Evolutionary conservation across 1,140 invertebrate genomes (phyloP), one percentile per base, ranked within the genome.

Genomic region (Armadillidium nasatum): DNA sequence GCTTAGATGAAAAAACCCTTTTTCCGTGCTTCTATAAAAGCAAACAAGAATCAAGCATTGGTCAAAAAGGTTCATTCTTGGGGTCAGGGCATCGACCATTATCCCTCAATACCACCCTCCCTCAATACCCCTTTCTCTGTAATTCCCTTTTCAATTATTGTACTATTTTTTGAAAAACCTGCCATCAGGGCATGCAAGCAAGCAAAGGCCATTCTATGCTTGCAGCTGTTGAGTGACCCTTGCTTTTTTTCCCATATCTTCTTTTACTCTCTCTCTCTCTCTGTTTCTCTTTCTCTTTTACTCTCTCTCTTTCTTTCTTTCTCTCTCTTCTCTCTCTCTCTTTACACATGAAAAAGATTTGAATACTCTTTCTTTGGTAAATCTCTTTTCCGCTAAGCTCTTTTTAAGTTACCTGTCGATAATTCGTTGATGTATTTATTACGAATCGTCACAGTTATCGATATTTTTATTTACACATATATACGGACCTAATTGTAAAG

Each of bases 161-260:
- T 60, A 15, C 50, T 19, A 15, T 60, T 19, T 60, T 60, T 7
- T 60, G 50, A 1, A 60, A 60, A 60, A 60, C 50, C 7, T 60
- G 50, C 19, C 50, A 60, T 15, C 19, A 60, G 50, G 50, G 50
- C 50, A 60, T 15, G 50, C 50, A 60, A 15, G 50, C 50, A 60
- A 60, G 50, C 50, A 60, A 60, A 60, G 50, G 50, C 11, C 50
- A 60, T 60, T 60, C 50, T 60, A 19, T 15, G 50, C 50, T 60
- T 60, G 50, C 50, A 60, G 50, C 50, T 60, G 50, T 7, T 60
- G 50, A 1, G 1, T 60, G 50, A 60, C 50, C 50, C 50, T 60
- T 60, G 50, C 11, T 4, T 60, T 60, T 60, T 19, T 19, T 7
- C 50, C 2, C 7, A 3, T 60, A 1, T 13, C 7, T 7, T 60